A percentile compares a stretch with the other conserved stretches of the same genome.
phyloP scores from a whole-genome alignment of 2,888 invertebrate species.

The Ophion costatus region DNA sequence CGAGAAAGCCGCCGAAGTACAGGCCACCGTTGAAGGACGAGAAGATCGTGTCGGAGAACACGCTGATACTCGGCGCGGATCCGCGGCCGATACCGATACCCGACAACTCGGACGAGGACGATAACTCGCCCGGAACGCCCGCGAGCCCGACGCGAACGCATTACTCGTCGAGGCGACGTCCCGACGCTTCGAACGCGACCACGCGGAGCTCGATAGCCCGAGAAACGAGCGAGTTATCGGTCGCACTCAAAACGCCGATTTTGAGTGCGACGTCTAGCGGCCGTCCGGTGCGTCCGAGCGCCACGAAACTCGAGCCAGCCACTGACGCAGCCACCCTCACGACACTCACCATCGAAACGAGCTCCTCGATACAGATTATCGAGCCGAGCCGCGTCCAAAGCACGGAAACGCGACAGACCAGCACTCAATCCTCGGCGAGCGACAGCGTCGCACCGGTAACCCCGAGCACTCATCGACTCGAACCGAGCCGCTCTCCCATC shows the following conservation, averaged over 20 bases:
- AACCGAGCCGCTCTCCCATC: constrained; percentile 54
- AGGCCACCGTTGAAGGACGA: constrained; percentile 76
- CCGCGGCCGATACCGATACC: constrained; percentile 74
- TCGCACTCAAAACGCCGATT: neutral
- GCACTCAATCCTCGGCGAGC: constrained; percentile 8
- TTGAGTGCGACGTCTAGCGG: neutral
- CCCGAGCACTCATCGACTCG: constrained; percentile 41
- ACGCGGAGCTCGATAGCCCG: neutral
- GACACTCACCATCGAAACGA: constrained; percentile 79
- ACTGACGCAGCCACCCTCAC: constrained; percentile 66
- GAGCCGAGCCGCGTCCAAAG: constrained; percentile 74
- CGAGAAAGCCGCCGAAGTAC: constrained; percentile 71
- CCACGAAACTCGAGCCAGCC: constrained; percentile 32
- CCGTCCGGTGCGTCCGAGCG: neutral
- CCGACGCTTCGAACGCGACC: neutral
- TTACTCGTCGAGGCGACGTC: constrained; percentile 63
- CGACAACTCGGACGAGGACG: constrained; percentile 65
- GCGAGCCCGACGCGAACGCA: constrained; percentile 61
- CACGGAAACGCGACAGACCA: constrained; percentile 71
- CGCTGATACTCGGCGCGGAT: constrained; percentile 75
- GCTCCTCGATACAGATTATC: constrained; percentile 79
- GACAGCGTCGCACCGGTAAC: neutral
- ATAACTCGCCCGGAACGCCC: constrained; percentile 65
- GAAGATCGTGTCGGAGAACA: constrained; percentile 74
- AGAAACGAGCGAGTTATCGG: constrained; percentile 2